Evolutionary conservation across 2,888 invertebrate species (phyloP).

Genomic region (Hylaea fasciaria): DNA sequence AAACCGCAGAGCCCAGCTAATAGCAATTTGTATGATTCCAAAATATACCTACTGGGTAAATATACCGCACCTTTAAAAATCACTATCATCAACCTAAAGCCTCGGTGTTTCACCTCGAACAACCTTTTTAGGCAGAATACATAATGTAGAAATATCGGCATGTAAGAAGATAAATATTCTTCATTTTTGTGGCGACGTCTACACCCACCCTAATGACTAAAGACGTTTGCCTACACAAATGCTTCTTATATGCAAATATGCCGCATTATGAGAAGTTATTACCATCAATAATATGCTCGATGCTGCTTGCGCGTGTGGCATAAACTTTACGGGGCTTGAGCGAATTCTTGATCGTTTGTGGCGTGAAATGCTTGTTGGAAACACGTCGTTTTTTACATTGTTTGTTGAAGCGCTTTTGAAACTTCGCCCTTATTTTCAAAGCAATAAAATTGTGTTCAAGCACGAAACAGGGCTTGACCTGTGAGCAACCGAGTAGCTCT

Average conservation of each 20-base stretch:
- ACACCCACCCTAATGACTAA: conserved; percentile 3
- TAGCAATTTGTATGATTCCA: too few species aligned
- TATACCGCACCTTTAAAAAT: too few species aligned
- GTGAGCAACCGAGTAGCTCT: too few species aligned
- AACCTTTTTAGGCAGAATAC: too few species aligned
- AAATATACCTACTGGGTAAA: too few species aligned
- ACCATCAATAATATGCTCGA: conserved; percentile 29
- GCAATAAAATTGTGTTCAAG: background rate
- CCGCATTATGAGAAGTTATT: conserved; percentile 36
- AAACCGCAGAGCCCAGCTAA: too few species aligned
- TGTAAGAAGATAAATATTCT: background rate
- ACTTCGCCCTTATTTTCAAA: background rate
- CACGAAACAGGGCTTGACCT: too few species aligned
- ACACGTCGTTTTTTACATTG: background rate
- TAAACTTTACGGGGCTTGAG: background rate
- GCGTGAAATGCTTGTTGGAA: background rate
- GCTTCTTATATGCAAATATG: conserved; percentile 38
- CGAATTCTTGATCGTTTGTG: background rate
- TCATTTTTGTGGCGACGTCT: conserved; percentile 1
- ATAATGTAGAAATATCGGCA: too few species aligned
- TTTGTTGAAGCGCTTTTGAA: background rate
- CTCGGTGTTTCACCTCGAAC: too few species aligned
- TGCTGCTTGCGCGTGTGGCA: conserved; percentile 9
- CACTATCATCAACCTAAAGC: too few species aligned
- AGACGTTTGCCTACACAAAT: conserved; percentile 27